These are phyloP conservation scores for Lepeophtheirus nordmannii DNA, from an alignment of 2,888 invertebrate genomes.

Conservation along the genomic window DNA sequence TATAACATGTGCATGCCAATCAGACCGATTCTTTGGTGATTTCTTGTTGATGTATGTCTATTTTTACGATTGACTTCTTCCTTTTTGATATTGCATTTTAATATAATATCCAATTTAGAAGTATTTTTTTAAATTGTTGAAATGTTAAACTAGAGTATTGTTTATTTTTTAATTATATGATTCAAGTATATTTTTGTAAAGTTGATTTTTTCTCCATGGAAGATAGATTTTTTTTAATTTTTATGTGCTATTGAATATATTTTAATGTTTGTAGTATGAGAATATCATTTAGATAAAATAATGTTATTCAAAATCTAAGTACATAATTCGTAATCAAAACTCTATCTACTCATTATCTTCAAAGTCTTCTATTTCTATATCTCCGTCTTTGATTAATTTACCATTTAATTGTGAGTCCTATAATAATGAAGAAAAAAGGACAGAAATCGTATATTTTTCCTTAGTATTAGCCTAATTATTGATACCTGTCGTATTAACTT, in stretches of 20 bases:
- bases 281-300: background rate
- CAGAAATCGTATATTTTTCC: background rate
- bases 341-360: background rate
- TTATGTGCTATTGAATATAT: background rate
- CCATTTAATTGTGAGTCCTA: constrained; percentile 11
- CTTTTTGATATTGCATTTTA: no score
- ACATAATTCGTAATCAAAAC: background rate
- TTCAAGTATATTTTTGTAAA: background rate
- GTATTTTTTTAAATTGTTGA: no score
- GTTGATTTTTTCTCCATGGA: background rate
- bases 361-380: constrained; percentile 17
- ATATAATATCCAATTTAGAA: no score
- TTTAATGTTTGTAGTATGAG: background rate
- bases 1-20: constrained; percentile 93
- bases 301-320: background rate
- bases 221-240: no score
- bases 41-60: background rate
- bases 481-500: background rate
- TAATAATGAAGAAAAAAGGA: background rate
- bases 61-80: background rate
- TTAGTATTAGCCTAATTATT: background rate
- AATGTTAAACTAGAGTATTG: background rate
- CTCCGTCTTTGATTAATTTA: constrained; percentile 1
- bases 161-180: constrained; percentile 1
- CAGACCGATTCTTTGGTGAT: constrained; percentile 35